phyloP scores from a whole-genome alignment of 2,888 invertebrate genomes.

The Synanthedon tipuliformis region DNA sequence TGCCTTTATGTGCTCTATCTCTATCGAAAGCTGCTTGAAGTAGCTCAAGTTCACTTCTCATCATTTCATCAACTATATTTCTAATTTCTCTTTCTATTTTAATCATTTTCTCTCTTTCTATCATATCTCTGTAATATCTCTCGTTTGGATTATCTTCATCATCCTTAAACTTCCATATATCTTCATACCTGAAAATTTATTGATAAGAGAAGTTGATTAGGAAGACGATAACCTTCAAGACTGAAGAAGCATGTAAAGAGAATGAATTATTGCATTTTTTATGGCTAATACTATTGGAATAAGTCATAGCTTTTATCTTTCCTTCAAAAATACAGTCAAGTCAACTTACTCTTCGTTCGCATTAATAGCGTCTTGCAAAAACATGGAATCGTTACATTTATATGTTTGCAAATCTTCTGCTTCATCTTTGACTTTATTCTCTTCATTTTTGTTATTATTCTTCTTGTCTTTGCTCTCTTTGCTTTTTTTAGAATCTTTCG shows the following conservation, averaged over 20 bases:
- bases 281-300: too few species aligned
- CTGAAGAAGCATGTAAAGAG: neutral
- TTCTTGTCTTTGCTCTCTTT: constrained; percentile 78
- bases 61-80: constrained; percentile 82
- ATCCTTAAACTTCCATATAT: constrained; percentile 85
- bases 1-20: constrained; percentile 79
- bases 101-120: constrained; percentile 83
- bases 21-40: constrained; percentile 79
- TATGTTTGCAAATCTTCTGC: constrained; percentile 73
- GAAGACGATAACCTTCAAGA: neutral
- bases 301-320: too few species aligned
- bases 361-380: constrained; percentile 77
- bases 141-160: constrained; percentile 81
- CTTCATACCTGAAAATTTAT: constrained; percentile 71
- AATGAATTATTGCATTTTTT: too few species aligned
- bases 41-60: constrained; percentile 77
- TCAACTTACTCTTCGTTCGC: constrained; percentile 76
- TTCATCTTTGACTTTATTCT: constrained; percentile 71
- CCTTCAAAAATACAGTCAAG: neutral
- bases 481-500: constrained; percentile 83
- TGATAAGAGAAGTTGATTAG: neutral
- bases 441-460: constrained; percentile 46
- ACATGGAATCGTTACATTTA: constrained; percentile 77
- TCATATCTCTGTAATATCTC: constrained; percentile 83
- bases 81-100: constrained; percentile 87